phyloP scores from a whole-genome alignment of 2,888 invertebrate genomes.

The Tryphoninae sp. region DNA sequence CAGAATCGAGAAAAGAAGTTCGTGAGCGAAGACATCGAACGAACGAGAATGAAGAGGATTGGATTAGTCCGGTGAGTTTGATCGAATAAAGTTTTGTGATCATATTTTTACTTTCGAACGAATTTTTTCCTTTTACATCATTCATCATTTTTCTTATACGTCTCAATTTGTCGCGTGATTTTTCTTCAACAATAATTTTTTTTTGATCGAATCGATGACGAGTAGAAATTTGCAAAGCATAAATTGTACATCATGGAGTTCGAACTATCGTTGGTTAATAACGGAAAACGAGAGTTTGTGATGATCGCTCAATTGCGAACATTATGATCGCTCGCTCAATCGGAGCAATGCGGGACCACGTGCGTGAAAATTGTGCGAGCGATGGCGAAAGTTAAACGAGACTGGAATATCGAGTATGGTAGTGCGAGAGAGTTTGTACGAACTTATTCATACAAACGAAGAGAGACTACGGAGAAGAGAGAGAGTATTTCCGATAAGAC shows the following conservation, averaged over 20 bases:
- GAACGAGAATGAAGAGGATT: slow-evolving; percentile 73
- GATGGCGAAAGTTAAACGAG: slow-evolving; percentile 51
- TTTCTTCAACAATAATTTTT: background rate
- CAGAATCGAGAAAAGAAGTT: slow-evolving; percentile 34
- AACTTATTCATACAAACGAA: background rate
- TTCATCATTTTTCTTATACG: background rate
- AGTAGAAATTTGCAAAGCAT: no score
- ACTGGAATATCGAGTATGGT: slow-evolving; percentile 49
- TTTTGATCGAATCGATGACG: no score
- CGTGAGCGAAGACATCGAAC: slow-evolving; percentile 49
- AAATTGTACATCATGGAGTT: no score
- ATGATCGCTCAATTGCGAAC: background rate
- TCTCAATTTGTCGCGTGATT: background rate
- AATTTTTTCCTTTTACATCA: background rate
- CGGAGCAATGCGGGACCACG: slow-evolving; percentile 45
- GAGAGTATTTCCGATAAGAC: slow-evolving; percentile 43
- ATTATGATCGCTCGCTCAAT: slow-evolving; percentile 4
- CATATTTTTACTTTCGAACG: background rate
- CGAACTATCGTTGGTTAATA: no score
- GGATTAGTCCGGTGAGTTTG: slow-evolving; percentile 71
- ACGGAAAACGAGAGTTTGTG: slow-evolving; percentile 30
- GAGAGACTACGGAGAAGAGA: background rate
- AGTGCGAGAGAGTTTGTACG: slow-evolving; percentile 6
- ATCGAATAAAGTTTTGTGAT: background rate
- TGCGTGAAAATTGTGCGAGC: slow-evolving; percentile 48